Evolutionary conservation across 2,113 vertebrate genomes (phyloP).

Genomic region (Heterocephalus glaber): DNA sequence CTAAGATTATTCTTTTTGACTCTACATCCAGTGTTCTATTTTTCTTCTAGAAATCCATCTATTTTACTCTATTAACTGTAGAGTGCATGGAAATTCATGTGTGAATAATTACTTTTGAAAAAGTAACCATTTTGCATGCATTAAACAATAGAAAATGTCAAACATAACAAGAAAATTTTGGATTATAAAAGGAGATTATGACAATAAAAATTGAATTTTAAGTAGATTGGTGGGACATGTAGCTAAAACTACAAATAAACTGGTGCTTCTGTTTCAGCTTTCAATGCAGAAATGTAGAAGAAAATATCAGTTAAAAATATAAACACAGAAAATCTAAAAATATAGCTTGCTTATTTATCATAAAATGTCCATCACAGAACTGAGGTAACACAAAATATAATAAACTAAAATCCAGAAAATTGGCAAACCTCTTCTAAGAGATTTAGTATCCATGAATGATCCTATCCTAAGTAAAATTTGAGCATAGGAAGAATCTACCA

Average conservation of each 20-base stretch:
- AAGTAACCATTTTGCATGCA: neutral
- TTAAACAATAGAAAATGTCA: neutral
- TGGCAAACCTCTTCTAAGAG: neutral
- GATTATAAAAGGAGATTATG: neutral
- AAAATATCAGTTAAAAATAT: neutral
- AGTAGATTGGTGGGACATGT: neutral
- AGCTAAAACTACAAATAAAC: neutral
- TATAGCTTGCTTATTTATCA: neutral
- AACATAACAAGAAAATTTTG: neutral
- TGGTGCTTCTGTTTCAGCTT: neutral
- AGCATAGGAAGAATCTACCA: no score
- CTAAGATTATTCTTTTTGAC: neutral
- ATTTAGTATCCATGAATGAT: neutral
- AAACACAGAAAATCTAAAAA: neutral
- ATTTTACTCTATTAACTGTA: neutral
- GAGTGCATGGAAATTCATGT: neutral
- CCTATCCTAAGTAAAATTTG: neutral
- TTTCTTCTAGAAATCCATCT: neutral
- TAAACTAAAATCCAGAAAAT: neutral
- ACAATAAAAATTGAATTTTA: neutral
- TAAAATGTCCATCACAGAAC: neutral
- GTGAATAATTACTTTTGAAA: conserved; percentile 10
- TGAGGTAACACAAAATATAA: neutral
- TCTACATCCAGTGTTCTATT: neutral
- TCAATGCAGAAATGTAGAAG: neutral